A percentile compares a stretch with the other conserved stretches of the same genome.
Evolutionary conservation across 1,140 invertebrate species (phyloP).

Genomic region (Listronotus oregonensis): DNA sequence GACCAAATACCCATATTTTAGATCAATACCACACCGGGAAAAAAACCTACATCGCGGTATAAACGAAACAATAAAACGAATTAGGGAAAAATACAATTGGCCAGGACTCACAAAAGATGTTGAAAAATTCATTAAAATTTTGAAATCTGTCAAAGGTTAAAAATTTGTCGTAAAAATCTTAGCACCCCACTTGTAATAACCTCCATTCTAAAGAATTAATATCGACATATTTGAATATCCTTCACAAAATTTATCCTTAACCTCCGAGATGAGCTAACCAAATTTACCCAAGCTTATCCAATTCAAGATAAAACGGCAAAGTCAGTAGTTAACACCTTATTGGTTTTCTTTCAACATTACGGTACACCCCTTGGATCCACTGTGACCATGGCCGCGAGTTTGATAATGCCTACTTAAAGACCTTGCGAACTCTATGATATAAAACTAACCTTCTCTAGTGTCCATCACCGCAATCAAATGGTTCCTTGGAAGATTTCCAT

Average conservation of each 20-base stretch:
- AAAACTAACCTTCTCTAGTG: constrained; percentile 3
- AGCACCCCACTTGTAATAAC: constrained; percentile 24
- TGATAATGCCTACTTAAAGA: not conserved
- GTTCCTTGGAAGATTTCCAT: not conserved
- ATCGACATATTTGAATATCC: constrained; percentile 16
- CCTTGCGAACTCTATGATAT: constrained; percentile 7
- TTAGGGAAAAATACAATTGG: constrained; percentile 30
- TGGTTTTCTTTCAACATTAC: constrained; percentile 7
- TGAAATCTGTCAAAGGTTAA: constrained; percentile 31
- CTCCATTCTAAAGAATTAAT: constrained; percentile 21
- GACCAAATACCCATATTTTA: constrained; percentile 20
- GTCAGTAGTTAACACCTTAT: not conserved
- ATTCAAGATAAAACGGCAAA: not conserved
- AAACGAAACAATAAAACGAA: constrained; percentile 22
- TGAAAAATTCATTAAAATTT: constrained; percentile 19
- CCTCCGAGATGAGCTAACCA: constrained; percentile 12
- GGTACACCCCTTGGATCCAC: constrained; percentile 2
- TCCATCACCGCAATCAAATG: not conserved
- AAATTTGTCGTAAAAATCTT: constrained; percentile 31
- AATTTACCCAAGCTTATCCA: constrained; percentile 1
- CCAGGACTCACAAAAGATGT: constrained; percentile 14
- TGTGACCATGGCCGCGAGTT: constrained; percentile 3
- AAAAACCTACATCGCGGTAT: constrained; percentile 17
- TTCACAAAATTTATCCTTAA: constrained; percentile 16
- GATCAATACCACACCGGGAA: constrained; percentile 26